Evolutionary conservation across 2,888 invertebrate species (phyloP).

Genomic region (Synergus japonicus): DNA sequence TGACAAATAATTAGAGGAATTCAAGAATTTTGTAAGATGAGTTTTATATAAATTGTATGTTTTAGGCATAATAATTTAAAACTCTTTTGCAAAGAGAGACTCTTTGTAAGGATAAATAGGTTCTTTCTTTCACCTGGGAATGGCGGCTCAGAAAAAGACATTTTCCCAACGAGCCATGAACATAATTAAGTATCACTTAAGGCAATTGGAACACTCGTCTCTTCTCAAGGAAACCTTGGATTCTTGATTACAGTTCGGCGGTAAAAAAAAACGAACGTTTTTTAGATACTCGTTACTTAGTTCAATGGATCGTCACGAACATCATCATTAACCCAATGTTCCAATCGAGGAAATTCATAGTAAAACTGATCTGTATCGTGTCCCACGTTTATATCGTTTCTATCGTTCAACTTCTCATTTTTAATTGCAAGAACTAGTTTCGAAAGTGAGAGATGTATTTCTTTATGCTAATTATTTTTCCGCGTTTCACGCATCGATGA

Average conservation of each 20-base stretch:
- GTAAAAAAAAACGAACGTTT: not conserved
- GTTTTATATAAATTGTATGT: not conserved
- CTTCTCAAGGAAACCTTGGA: not conserved
- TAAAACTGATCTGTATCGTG: slow-evolving; percentile 2
- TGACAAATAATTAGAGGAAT: no score
- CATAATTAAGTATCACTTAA: slow-evolving; percentile 13
- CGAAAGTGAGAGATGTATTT: slow-evolving; percentile 32
- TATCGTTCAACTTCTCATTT: slow-evolving; percentile 11
- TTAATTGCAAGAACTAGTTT: slow-evolving; percentile 19
- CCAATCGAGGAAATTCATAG: not conserved
- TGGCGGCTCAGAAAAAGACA: not conserved
- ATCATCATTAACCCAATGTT: slow-evolving; percentile 9
- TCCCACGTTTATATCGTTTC: not conserved
- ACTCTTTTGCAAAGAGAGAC: not conserved
- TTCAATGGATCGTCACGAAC: slow-evolving; percentile 18
- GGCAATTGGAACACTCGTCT: not conserved
- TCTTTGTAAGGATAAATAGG: not conserved
- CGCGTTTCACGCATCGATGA: not conserved
- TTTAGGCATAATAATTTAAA: not conserved
- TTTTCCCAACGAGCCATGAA: not conserved
- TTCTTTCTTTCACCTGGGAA: not conserved
- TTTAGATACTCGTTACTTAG: slow-evolving; percentile 9
- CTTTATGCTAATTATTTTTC: slow-evolving; percentile 25
- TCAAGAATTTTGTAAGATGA: not conserved
- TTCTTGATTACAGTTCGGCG: not conserved